Percentiles rank a stretch among this genome's conserved stretches.
These are phyloP conservation scores for Flexamia atlantica DNA, from an alignment of 2,888 invertebrate species.

Conservation along the genomic window DNA sequence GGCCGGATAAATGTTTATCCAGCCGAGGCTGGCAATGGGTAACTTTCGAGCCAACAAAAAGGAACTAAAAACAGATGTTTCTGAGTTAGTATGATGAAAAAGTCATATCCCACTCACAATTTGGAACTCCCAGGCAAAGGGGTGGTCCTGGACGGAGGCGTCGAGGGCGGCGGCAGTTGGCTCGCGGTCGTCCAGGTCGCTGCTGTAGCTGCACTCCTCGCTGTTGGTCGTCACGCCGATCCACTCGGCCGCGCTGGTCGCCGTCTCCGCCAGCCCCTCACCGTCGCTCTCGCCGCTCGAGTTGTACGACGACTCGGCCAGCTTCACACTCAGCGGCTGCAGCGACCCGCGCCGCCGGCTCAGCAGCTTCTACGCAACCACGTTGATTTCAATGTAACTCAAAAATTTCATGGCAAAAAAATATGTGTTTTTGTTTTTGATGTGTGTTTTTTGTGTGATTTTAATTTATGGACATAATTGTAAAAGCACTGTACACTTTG, in stretches of 20 bases:
- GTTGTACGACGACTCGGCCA: slow-evolving; percentile 72
- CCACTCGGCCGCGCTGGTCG: slow-evolving; percentile 87
- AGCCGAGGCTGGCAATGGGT: too few species aligned
- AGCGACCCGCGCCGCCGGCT: slow-evolving; percentile 68
- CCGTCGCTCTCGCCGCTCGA: slow-evolving; percentile 69
- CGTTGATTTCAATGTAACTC: too few species aligned
- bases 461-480: too few species aligned
- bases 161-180: slow-evolving; percentile 74
- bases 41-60: too few species aligned
- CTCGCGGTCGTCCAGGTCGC: slow-evolving; percentile 77
- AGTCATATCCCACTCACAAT: slow-evolving; percentile 56
- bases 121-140: slow-evolving; percentile 79
- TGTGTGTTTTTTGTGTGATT: too few species aligned
- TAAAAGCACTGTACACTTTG: too few species aligned
- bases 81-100: too few species aligned
- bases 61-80: too few species aligned
- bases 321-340: slow-evolving; percentile 66
- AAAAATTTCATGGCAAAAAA: too few species aligned
- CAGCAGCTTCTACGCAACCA: slow-evolving; percentile 68
- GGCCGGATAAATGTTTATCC: too few species aligned
- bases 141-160: slow-evolving; percentile 77
- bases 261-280: slow-evolving; percentile 67
- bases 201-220: slow-evolving; percentile 90
- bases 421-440: too few species aligned
- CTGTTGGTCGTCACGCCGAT: slow-evolving; percentile 94